These are phyloP conservation scores for Kobus ellipsiprymnus DNA, from an alignment of 2,113 vertebrate genomes.

Conservation along the genomic window DNA sequence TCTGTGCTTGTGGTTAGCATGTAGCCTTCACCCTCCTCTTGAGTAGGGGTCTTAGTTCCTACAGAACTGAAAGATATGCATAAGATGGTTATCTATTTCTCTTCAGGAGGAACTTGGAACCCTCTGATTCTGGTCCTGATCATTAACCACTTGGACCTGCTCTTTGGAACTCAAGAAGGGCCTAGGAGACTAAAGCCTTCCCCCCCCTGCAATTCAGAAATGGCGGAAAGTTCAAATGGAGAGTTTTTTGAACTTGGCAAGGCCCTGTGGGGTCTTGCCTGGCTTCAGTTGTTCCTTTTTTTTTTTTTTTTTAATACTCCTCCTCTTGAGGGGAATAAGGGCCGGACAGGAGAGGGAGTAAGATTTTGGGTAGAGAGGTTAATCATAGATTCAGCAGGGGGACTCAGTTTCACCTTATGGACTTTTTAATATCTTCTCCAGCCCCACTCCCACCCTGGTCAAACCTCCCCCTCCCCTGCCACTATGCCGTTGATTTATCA, in stretches of 20 bases:
- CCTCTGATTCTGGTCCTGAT: background rate
- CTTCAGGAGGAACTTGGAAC: background rate
- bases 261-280: background rate
- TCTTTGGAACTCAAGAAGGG: background rate
- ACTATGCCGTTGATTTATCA: slow-evolving; percentile 6
- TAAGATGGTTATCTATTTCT: background rate
- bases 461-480: background rate
- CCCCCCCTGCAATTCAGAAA: background rate
- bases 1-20: background rate
- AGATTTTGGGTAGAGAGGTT: background rate
- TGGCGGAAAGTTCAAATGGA: background rate
- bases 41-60: background rate
- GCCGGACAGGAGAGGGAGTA: background rate
- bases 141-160: background rate
- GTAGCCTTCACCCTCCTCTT: background rate
- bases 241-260: background rate
- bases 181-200: background rate
- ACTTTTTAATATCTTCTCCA: background rate
- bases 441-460: fast-evolving
- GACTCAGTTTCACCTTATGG: background rate
- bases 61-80: background rate
- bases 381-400: background rate
- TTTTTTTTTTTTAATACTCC: background rate
- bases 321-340: background rate
- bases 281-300: background rate